phyloP scores from a whole-genome alignment of 2,888 invertebrate species.

The Malthinus seriepunctatus region DNA sequence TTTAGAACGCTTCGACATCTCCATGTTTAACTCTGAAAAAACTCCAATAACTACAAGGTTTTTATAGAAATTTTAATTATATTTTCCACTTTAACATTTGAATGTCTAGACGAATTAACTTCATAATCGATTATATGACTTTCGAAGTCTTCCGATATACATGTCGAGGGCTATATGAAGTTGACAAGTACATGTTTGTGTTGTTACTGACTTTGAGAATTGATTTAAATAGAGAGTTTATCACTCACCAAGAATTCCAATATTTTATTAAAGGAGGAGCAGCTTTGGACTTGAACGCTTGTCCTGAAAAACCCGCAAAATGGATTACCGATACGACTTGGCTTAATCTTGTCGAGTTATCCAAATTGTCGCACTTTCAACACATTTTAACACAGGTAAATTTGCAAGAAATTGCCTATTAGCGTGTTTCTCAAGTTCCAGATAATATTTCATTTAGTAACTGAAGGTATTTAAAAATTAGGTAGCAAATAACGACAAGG shows the following conservation, averaged over 20 bases:
- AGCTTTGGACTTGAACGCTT: slow-evolving; percentile 81
- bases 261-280: slow-evolving; percentile 76
- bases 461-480: no score
- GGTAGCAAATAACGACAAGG: slow-evolving; percentile 58
- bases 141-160: slow-evolving; percentile 81
- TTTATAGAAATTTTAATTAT: not conserved
- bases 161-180: slow-evolving; percentile 79
- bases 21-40: slow-evolving; percentile 72
- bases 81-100: not conserved
- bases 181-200: slow-evolving; percentile 83
- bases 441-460: no score
- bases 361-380: slow-evolving; percentile 66
- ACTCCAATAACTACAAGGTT: slow-evolving; percentile 63
- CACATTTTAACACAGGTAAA: slow-evolving; percentile 68
- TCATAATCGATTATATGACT: slow-evolving; percentile 82
- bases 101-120: slow-evolving; percentile 61
- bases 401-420: not conserved
- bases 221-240: slow-evolving; percentile 70
- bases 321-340: slow-evolving; percentile 89
- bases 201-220: slow-evolving; percentile 80
- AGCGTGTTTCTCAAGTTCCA: no score
- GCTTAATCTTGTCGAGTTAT: slow-evolving; percentile 82
- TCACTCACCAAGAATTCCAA: slow-evolving; percentile 80
- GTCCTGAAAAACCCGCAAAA: slow-evolving; percentile 75
- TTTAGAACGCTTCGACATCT: slow-evolving; percentile 81